Evolutionary conservation across 1,140 invertebrate genomes (phyloP).

Genomic region (Anagrus nilaparvatae): DNA sequence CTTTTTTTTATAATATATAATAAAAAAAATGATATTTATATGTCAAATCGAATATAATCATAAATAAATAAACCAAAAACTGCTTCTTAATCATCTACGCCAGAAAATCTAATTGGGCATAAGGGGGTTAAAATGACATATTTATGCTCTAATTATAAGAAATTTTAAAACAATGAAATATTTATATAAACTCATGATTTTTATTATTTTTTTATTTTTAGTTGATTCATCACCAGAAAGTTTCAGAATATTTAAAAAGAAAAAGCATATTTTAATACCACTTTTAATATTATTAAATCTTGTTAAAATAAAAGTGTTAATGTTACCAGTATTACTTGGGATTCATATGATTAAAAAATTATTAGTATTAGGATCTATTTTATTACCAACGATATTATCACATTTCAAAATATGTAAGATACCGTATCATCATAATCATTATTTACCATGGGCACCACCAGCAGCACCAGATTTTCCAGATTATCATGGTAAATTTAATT

Average conservation of each 20-base stretch:
- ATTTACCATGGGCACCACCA: constrained; percentile 30
- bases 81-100: constrained; percentile 4
- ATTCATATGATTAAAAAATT: constrained; percentile 62
- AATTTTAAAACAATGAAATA: no score
- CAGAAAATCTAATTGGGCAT: neutral
- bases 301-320: constrained; percentile 51
- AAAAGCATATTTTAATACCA: constrained; percentile 51
- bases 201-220: constrained; percentile 8
- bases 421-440: constrained; percentile 28
- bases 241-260: constrained; percentile 44
- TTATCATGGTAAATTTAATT: constrained; percentile 37
- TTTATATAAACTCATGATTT: no score
- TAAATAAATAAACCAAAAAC: no score
- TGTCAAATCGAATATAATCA: no score
- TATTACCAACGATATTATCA: constrained; percentile 49
- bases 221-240: constrained; percentile 19
- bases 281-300: constrained; percentile 50
- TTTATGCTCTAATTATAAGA: no score
- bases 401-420: constrained; percentile 55
- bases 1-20: no score
- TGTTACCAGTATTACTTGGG: constrained; percentile 51
- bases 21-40: no score
- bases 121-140: neutral
- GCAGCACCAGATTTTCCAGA: no score
- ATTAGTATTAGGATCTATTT: constrained; percentile 48